Percentiles rank a stretch among this genome's conserved stretches.
phyloP scores from a whole-genome alignment of 2,113 vertebrate genomes.

The Eulacestoma nigropectus region DNA sequence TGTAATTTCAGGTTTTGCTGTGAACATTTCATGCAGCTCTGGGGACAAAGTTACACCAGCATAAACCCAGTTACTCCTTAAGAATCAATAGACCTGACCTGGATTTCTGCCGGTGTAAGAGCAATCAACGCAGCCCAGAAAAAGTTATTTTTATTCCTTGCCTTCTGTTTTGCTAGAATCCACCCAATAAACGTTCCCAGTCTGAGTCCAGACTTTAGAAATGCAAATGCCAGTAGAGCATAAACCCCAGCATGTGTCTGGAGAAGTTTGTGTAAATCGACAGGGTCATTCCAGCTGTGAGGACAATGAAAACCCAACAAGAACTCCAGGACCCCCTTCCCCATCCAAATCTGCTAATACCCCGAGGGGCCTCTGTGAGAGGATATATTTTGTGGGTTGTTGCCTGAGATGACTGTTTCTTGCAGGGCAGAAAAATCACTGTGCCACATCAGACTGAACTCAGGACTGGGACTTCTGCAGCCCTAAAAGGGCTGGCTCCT shows the following conservation, averaged over 20 bases:
- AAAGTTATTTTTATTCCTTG: conserved; percentile 60
- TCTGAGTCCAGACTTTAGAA: conserved; percentile 10
- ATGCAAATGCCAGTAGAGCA: conserved; percentile 31
- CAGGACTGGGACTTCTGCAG: background rate
- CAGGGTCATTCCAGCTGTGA: conserved; percentile 10
- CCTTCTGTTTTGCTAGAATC: conserved; percentile 57
- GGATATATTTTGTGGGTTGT: background rate
- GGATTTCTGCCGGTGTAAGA: conserved; percentile 26
- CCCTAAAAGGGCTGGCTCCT: background rate
- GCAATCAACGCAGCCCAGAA: conserved; percentile 41
- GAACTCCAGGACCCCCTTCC: background rate
- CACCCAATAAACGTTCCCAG: conserved; percentile 39
- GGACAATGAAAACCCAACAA: background rate
- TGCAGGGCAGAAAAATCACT: background rate
- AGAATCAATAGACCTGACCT: conserved; percentile 21
- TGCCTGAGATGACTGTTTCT: background rate
- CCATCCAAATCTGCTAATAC: background rate
- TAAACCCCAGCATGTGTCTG: background rate
- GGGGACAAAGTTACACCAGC: conserved; percentile 23
- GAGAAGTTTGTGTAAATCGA: background rate
- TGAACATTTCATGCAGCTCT: conserved; percentile 45
- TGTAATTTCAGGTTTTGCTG: conserved; percentile 40
- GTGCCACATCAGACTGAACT: background rate
- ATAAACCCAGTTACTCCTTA: conserved; percentile 32
- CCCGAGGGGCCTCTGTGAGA: background rate